phyloP scores from a whole-genome alignment of 1,140 invertebrate species.

The Drosophila sp. region DNA sequence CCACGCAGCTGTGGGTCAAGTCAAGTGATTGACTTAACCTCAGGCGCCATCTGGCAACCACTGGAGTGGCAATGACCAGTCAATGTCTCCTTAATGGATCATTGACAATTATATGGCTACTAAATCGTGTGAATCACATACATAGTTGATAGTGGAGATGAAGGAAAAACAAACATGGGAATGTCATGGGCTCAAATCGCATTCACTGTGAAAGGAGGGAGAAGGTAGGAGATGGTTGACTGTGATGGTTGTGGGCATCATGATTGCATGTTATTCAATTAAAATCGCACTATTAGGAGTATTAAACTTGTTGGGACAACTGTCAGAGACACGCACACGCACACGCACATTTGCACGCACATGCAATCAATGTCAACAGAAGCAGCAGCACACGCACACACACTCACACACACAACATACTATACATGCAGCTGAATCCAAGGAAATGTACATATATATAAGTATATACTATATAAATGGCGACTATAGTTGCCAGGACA shows the following conservation, averaged over 20 bases:
- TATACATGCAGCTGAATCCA: conserved; percentile 3
- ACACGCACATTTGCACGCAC: conserved; percentile 17
- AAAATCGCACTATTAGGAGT: conserved; percentile 74
- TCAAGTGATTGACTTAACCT: conserved; percentile 68
- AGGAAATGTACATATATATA: conserved; percentile 22
- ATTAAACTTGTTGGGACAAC: conserved; percentile 76
- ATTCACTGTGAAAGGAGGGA: not conserved
- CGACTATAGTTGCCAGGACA: conserved; percentile 25
- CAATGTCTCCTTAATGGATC: conserved; percentile 65
- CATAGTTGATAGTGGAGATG: not conserved
- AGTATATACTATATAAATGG: conserved; percentile 2
- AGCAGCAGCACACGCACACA: not conserved
- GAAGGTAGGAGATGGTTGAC: not conserved
- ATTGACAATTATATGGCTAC: conserved; percentile 80
- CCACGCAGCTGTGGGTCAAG: conserved; percentile 27
- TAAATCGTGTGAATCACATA: conserved; percentile 63
- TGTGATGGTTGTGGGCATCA: conserved; percentile 25
- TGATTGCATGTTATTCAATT: conserved; percentile 81
- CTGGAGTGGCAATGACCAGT: conserved; percentile 18
- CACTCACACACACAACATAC: conserved; percentile 3
- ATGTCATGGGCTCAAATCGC: conserved; percentile 43
- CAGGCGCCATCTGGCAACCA: conserved; percentile 50
- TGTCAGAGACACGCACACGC: conserved; percentile 69
- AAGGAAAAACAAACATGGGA: not conserved
- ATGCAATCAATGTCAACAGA: conserved; percentile 29